phyloP scores from a whole-genome alignment of 2,797 vertebrate genomes.

The Xenopus petersii region DNA sequence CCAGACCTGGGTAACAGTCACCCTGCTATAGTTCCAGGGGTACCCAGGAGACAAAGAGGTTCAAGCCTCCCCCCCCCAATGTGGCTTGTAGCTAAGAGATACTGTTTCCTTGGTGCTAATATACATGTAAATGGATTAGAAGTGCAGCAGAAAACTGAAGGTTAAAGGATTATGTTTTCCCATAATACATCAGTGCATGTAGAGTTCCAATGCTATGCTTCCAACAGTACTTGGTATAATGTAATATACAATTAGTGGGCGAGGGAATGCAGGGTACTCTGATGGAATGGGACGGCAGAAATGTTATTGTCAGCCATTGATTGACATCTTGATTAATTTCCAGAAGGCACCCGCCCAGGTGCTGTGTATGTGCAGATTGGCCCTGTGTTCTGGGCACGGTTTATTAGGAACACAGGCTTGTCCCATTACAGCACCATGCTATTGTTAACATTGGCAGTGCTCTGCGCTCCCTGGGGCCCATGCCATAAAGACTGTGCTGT shows the following conservation, averaged over 20 bases:
- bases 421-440: conserved; percentile 76
- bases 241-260: conserved; percentile 22
- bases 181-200: too few species aligned
- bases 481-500: conserved; percentile 77
- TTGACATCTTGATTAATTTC: conserved; percentile 75
- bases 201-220: too few species aligned
- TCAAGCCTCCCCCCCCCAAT: too few species aligned
- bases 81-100: too few species aligned
- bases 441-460: conserved; percentile 94
- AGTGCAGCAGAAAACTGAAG: too few species aligned
- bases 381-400: conserved; percentile 75
- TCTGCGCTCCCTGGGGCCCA: conserved; percentile 83
- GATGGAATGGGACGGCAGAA: conserved; percentile 4
- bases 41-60: too few species aligned
- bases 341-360: conserved; percentile 72
- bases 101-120: too few species aligned
- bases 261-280: conserved; percentile 11
- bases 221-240: conserved; percentile 6
- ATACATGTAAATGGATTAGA: too few species aligned
- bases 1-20: too few species aligned
- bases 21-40: too few species aligned
- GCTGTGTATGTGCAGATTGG: conserved; percentile 71
- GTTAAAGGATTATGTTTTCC: too few species aligned
- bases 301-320: conserved; percentile 63
- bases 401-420: conserved; percentile 79